phyloP scores from a whole-genome alignment of 2,797 vertebrate genomes.

The Numenius phaeopus region DNA sequence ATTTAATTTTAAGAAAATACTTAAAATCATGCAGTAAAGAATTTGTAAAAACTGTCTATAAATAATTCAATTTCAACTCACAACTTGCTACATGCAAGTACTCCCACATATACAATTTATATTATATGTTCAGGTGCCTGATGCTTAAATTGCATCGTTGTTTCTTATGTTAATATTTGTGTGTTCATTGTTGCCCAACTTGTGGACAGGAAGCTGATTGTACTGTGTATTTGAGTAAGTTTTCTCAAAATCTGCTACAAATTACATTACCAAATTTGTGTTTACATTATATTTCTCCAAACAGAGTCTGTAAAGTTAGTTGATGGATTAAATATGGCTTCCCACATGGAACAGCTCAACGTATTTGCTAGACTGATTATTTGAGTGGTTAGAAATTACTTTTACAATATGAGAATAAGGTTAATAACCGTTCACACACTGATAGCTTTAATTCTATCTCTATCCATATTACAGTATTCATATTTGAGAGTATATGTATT shows the following conservation, averaged over 20 bases:
- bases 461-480: background rate
- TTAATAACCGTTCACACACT: background rate
- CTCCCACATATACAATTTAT: background rate
- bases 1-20: too few relatives aligned
- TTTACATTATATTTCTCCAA: background rate
- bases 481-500: background rate
- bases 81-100: background rate
- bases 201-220: background rate
- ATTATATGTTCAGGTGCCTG: background rate
- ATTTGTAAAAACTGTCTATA: background rate
- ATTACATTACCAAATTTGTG: background rate
- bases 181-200: background rate
- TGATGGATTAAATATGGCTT: background rate
- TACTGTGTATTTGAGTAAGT: background rate
- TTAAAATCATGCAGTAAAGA: background rate
- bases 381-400: background rate
- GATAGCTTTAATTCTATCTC: background rate
- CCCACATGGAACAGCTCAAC: background rate
- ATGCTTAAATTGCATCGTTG: background rate
- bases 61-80: background rate
- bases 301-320: background rate
- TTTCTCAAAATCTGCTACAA: background rate
- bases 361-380: background rate
- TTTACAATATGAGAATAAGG: background rate
- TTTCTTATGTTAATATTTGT: background rate